Conservation (phyloP, 2,113 vertebrate species). For the Oreochromis tanganicae region DNA sequence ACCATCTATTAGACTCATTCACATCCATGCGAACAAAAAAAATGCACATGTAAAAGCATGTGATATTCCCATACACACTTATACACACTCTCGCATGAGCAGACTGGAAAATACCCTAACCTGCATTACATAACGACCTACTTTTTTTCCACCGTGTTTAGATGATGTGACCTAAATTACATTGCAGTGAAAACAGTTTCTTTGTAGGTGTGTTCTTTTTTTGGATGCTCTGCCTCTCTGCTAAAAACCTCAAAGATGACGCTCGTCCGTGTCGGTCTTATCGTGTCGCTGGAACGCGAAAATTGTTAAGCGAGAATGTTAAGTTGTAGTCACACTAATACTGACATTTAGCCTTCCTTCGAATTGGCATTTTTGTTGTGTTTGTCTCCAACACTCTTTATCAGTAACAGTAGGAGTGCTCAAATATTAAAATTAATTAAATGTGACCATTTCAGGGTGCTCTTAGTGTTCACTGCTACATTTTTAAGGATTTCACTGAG, state of each 20-base stretch:
- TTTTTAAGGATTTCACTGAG: not conserved
- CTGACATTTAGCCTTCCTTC: not conserved
- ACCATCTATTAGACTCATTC: slow-evolving; percentile 29
- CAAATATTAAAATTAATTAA: not conserved
- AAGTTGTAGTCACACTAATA: not conserved
- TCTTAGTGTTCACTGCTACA: not conserved
- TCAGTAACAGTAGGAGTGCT: not conserved
- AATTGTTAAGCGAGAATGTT: not conserved
- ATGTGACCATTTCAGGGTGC: not conserved
- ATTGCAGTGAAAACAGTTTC: slow-evolving; percentile 27
- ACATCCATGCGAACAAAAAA: not conserved
- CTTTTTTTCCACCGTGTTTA: slow-evolving; percentile 25
- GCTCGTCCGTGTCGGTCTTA: not conserved
- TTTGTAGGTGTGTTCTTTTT: slow-evolving; percentile 1
- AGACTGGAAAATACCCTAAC: slow-evolving; percentile 63
- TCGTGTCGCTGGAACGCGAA: not conserved
- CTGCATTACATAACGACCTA: slow-evolving; percentile 59
- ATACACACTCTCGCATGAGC: slow-evolving; percentile 33
- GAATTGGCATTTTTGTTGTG: not conserved
- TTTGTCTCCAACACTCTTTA: not conserved
- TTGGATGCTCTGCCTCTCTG: not conserved
- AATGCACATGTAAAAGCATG: not conserved
- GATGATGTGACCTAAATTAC: slow-evolving; percentile 44
- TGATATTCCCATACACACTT: not conserved
- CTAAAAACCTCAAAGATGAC: not conserved